Percentiles rank a stretch among this genome's conserved stretches.
phyloP scores from a whole-genome alignment of 2,888 invertebrate genomes.

The Pogonocherus hispidulus region DNA sequence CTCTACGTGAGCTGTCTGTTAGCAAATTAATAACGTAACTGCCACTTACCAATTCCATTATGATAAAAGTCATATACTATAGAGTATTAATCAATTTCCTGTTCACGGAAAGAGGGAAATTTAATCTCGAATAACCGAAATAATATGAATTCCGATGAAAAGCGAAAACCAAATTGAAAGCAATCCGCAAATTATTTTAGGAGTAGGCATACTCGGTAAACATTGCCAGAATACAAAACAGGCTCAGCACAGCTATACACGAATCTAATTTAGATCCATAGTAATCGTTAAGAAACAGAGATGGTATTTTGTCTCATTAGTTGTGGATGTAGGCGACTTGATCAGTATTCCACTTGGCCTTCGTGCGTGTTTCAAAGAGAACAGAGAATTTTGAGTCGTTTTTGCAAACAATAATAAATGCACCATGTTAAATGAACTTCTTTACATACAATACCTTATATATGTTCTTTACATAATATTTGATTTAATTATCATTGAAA shows the following conservation, averaged over 20 bases:
- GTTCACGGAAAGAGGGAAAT: slow-evolving; percentile 26
- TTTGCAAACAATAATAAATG: slow-evolving; percentile 8
- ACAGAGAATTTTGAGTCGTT: background rate
- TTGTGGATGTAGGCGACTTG: slow-evolving; percentile 18
- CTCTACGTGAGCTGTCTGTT: too few species aligned
- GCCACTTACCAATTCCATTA: too few species aligned
- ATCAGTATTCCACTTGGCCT: slow-evolving; percentile 12
- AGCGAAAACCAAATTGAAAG: slow-evolving; percentile 40
- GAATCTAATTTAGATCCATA: slow-evolving; percentile 30
- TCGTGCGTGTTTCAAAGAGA: background rate
- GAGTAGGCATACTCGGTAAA: slow-evolving; percentile 33
- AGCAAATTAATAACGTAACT: too few species aligned
- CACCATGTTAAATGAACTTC: background rate
- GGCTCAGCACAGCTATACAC: slow-evolving; percentile 3
- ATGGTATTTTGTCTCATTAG: slow-evolving; percentile 29
- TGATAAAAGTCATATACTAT: too few species aligned
- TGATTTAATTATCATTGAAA: background rate
- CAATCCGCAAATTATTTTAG: slow-evolving; percentile 43
- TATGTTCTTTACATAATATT: background rate
- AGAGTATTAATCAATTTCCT: slow-evolving; percentile 16
- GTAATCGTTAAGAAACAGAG: slow-evolving; percentile 25
- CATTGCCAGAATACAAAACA: slow-evolving; percentile 23
- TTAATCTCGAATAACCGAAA: slow-evolving; percentile 43
- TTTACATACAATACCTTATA: slow-evolving; percentile 9
- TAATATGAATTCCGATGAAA: slow-evolving; percentile 35